Percentiles rank a stretch among this genome's conserved stretches.
phyloP scores from a whole-genome alignment of 2,888 invertebrate species.

The Melitaea athalia region DNA sequence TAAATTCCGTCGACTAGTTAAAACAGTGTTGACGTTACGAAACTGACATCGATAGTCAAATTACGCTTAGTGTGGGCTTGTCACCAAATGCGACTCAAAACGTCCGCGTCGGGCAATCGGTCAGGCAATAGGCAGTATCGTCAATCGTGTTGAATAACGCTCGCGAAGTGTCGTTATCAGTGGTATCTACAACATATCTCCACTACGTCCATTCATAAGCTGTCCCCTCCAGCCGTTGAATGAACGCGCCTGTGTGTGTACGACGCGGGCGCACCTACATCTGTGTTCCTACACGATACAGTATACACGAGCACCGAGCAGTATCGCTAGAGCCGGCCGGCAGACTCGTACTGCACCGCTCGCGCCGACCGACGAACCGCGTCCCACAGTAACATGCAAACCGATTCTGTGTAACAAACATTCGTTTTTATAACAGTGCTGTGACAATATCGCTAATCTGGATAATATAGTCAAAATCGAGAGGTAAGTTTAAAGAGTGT shows the following conservation, averaged over 20 bases:
- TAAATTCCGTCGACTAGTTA: slow-evolving; percentile 9
- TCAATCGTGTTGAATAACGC: slow-evolving; percentile 59
- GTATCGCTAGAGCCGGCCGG: slow-evolving; percentile 66
- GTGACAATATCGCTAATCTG: slow-evolving; percentile 75
- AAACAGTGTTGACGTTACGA: slow-evolving; percentile 42
- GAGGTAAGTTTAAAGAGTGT: slow-evolving; percentile 62
- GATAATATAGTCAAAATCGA: slow-evolving; percentile 77
- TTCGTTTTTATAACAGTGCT: slow-evolving; percentile 60
- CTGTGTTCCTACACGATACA: slow-evolving; percentile 40
- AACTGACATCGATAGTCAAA: slow-evolving; percentile 43
- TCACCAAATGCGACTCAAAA: slow-evolving; percentile 34
- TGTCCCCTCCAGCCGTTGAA: slow-evolving; percentile 70
- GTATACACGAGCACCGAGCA: slow-evolving; percentile 33
- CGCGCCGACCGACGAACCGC: slow-evolving; percentile 53
- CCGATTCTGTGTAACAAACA: slow-evolving; percentile 65
- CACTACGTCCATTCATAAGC: slow-evolving; percentile 82
- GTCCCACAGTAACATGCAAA: slow-evolving; percentile 66
- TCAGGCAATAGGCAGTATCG: slow-evolving; percentile 48
- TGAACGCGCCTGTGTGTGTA: slow-evolving; percentile 67
- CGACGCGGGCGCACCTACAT: slow-evolving; percentile 67
- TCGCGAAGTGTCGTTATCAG: slow-evolving; percentile 70
- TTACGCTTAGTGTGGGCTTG: slow-evolving; percentile 45
- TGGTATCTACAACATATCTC: slow-evolving; percentile 67
- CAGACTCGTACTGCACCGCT: slow-evolving; percentile 48
- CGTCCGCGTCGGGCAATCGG: slow-evolving; percentile 36